Evolutionary conservation across 2,888 invertebrate genomes (phyloP).

Genomic region (Oligia latruncula): DNA sequence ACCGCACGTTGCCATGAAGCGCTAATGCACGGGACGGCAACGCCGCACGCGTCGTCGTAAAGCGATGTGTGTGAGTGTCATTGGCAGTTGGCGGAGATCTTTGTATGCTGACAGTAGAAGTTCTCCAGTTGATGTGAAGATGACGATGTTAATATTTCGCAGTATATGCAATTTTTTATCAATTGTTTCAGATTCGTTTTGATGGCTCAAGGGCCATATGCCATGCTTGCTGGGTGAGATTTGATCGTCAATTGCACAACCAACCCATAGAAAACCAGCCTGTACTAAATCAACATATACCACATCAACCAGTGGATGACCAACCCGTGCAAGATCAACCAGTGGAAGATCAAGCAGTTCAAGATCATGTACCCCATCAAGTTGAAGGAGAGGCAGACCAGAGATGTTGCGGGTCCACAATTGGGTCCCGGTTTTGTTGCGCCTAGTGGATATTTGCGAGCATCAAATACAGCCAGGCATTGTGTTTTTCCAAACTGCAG

Average conservation of each 20-base stretch:
- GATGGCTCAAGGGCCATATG: conserved; percentile 50
- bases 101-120: not conserved
- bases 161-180: conserved; percentile 13
- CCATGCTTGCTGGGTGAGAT: conserved; percentile 51
- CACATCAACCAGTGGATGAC: conserved; percentile 32
- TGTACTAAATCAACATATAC: conserved; percentile 33
- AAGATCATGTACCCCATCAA: conserved; percentile 9
- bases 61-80: not conserved
- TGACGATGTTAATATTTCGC: not conserved
- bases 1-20: not conserved
- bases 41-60: not conserved
- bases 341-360: conserved; percentile 12
- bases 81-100: not conserved
- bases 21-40: conserved; percentile 1
- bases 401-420: conserved; percentile 11
- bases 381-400: conserved; percentile 13
- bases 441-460: too few species aligned
- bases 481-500: too few species aligned
- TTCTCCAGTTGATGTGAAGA: too few species aligned
- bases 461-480: too few species aligned
- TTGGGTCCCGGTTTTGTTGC: not conserved
- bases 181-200: conserved; percentile 50
- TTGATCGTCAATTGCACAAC: conserved; percentile 32
- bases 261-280: conserved; percentile 16
- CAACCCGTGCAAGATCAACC: conserved; percentile 28